A percentile compares a stretch with the other conserved stretches of the same genome.
These are phyloP conservation scores for Sicus ferrugineus DNA, from an alignment of 2,888 invertebrate species.

Conservation along the genomic window DNA sequence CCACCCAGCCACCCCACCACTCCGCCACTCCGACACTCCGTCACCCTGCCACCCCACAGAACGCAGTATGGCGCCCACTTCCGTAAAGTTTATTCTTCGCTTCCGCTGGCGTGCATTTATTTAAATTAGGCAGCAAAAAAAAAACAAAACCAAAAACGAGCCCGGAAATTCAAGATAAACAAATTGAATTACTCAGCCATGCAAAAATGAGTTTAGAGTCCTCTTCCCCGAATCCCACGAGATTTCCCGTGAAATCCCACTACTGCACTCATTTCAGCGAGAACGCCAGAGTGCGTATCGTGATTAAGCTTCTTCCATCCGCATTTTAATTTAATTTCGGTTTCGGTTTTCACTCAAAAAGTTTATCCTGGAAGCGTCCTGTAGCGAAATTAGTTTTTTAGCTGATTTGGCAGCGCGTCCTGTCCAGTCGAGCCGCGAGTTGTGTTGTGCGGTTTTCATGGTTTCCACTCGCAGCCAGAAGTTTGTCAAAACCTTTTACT, in stretches of 20 bases:
- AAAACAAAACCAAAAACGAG: neutral
- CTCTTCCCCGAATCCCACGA: too few relatives aligned
- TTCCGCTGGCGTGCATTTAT: slow-evolving; percentile 23
- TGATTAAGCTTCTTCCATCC: slow-evolving; percentile 34
- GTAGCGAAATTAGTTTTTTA: slow-evolving; percentile 32
- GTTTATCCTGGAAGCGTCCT: slow-evolving; percentile 12
- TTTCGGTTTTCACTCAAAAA: slow-evolving; percentile 8
- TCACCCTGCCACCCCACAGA: neutral
- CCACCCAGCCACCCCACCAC: neutral
- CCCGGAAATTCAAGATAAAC: neutral
- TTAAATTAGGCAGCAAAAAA: slow-evolving; percentile 19
- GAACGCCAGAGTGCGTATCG: slow-evolving; percentile 40
- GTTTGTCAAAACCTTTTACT: too few relatives aligned
- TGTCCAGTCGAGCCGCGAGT: too few relatives aligned
- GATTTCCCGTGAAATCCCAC: too few relatives aligned
- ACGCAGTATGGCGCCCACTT: slow-evolving; percentile 10
- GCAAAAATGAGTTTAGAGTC: slow-evolving; percentile 30
- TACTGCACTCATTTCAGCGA: too few relatives aligned
- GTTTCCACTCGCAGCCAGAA: too few relatives aligned
- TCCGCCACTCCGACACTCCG: neutral
- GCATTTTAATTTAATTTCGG: slow-evolving; percentile 16
- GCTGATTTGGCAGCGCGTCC: slow-evolving; percentile 7
- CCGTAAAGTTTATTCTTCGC: slow-evolving; percentile 19
- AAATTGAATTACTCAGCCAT: slow-evolving; percentile 21
- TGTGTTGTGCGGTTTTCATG: too few relatives aligned